A percentile compares a stretch with the other conserved stretches of the same genome.
Conservation (phyloP, 2,113 vertebrate genomes). For the Crocuta crocuta region DNA sequence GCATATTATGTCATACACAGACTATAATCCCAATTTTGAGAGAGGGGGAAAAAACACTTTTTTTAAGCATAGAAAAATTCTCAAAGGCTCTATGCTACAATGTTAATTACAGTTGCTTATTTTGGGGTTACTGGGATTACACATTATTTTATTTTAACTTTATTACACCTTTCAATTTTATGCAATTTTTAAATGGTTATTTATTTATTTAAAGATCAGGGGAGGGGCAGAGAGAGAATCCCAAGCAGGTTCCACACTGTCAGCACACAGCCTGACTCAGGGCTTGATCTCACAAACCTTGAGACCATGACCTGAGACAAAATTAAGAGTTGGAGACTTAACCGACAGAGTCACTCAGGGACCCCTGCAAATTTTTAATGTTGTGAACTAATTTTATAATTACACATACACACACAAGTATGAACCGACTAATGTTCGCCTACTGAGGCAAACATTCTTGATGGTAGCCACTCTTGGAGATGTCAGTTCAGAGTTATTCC, state of each 20-base stretch:
- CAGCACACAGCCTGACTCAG: too few species aligned
- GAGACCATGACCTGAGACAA: too few species aligned
- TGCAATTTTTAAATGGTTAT: not conserved
- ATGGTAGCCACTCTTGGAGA: not conserved
- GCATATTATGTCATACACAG: not conserved
- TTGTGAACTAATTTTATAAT: conserved; percentile 26
- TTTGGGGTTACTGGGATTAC: not conserved
- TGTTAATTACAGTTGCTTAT: not conserved
- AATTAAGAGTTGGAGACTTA: too few species aligned
- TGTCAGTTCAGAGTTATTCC: not conserved
- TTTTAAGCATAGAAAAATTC: conserved; percentile 34
- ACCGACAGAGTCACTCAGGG: too few species aligned
- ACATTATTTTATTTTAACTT: conserved; percentile 46
- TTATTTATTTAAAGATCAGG: too few species aligned
- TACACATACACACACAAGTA: not conserved
- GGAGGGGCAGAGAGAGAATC: too few species aligned
- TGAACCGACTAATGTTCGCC: not conserved
- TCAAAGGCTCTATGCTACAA: conserved; percentile 7
- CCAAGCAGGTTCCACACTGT: too few species aligned
- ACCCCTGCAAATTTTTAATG: not conserved
- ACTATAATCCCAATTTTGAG: conserved; percentile 27
- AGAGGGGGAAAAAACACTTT: not conserved
- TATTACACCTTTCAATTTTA: conserved; percentile 30
- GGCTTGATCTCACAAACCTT: too few species aligned
- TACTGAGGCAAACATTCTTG: not conserved